These are phyloP conservation scores for Caretta caretta DNA, from an alignment of 2,113 vertebrate species.

Conservation along the genomic window DNA sequence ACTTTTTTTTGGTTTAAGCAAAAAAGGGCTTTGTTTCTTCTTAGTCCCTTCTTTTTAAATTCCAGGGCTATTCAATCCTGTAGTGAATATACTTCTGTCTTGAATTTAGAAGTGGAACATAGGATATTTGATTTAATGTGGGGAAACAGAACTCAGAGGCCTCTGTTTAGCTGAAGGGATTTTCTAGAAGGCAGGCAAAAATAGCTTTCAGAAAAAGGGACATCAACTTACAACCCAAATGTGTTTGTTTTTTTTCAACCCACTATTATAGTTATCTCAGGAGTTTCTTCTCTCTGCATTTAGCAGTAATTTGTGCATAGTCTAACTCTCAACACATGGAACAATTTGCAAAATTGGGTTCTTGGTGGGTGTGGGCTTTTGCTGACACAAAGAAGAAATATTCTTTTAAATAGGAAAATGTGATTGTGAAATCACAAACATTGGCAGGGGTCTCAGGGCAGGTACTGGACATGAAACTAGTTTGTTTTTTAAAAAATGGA, in stretches of 20 bases:
- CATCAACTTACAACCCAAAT: not conserved
- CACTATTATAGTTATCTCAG: not conserved
- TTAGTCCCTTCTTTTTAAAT: not conserved
- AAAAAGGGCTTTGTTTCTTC: not conserved
- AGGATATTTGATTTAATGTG: not conserved
- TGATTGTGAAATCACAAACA: not conserved
- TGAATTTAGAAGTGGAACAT: not conserved
- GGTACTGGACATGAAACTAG: not conserved
- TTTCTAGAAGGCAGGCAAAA: not conserved
- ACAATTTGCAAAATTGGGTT: not conserved
- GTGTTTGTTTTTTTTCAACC: not conserved
- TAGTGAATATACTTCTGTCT: not conserved
- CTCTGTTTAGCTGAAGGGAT: not conserved
- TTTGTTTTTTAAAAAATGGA: not conserved
- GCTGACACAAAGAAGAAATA: not conserved
- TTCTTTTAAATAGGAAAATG: not conserved
- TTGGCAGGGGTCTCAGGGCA: not conserved
- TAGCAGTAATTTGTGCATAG: not conserved
- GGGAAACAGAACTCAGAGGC: not conserved
- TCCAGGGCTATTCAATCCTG: not conserved
- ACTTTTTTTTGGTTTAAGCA: not conserved
- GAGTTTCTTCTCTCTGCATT: not conserved
- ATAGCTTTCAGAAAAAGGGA: not conserved
- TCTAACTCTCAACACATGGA: not conserved
- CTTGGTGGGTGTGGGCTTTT: not conserved